Conservation (phyloP, 2,113 vertebrate species). For the Oreochromis aureus region DNA sequence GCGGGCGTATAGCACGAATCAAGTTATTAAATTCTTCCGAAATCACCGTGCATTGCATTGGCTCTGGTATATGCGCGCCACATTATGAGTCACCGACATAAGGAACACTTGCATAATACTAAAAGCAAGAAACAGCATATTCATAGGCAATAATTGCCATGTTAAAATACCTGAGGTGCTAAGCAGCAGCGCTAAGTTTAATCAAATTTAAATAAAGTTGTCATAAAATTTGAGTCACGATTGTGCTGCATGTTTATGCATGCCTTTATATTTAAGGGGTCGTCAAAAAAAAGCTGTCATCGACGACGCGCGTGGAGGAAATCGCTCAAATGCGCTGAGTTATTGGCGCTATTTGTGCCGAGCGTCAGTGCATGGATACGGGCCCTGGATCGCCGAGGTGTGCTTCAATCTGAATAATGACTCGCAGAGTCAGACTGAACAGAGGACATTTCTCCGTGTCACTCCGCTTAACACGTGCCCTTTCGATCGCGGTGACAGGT, state of each 20-base stretch:
- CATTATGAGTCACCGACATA: neutral
- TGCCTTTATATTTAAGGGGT: slow-evolving; percentile 15
- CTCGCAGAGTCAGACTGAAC: slow-evolving; percentile 28
- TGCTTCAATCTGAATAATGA: slow-evolving; percentile 55
- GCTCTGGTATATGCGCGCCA: neutral
- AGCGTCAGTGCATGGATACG: slow-evolving; percentile 11
- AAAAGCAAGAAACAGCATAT: neutral
- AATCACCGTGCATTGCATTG: neutral
- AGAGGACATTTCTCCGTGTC: slow-evolving; percentile 24
- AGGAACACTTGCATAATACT: neutral
- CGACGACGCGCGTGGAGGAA: neutral
- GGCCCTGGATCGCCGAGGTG: slow-evolving; percentile 36
- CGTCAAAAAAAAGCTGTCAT: slow-evolving; percentile 44
- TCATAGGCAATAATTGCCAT: neutral
- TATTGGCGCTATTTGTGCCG: slow-evolving; percentile 33
- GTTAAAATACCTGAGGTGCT: neutral
- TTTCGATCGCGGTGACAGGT: slow-evolving; percentile 14
- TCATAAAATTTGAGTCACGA: neutral
- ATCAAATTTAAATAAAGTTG: too few relatives aligned
- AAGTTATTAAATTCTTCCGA: neutral
- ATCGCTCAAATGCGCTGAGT: slow-evolving; percentile 26
- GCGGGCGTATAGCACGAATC: neutral
- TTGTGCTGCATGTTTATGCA: neutral
- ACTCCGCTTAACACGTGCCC: slow-evolving; percentile 33
- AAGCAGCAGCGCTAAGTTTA: neutral